Conservation (phyloP, 35 echinoderm and acorn worm species). For the Lytechinus variegatus region DNA sequence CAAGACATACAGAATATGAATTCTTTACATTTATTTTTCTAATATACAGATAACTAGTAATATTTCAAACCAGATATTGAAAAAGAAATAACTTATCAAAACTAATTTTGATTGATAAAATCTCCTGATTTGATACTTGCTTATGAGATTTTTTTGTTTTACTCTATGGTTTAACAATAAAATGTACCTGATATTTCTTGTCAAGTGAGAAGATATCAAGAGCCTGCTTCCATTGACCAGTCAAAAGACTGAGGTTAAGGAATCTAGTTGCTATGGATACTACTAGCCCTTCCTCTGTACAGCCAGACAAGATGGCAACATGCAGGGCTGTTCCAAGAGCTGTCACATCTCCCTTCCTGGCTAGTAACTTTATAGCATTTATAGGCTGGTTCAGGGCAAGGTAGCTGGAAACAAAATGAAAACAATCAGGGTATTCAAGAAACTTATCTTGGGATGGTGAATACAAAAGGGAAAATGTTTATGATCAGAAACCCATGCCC, state of each 20-base stretch:
- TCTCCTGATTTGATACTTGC: too few species aligned
- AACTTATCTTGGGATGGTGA: too few species aligned
- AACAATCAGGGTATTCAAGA: background rate
- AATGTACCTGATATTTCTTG: slow-evolving; percentile 31
- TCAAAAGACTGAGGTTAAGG: slow-evolving; percentile 73
- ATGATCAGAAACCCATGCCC: too few species aligned
- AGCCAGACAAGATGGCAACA: slow-evolving; percentile 74
- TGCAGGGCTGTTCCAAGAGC: slow-evolving; percentile 70
- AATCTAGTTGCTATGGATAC: slow-evolving; percentile 63
- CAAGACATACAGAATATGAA: too few species aligned
- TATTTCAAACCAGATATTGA: too few species aligned
- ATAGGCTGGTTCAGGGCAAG: slow-evolving; percentile 70
- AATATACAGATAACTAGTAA: too few species aligned
- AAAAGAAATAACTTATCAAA: too few species aligned
- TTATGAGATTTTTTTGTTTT: too few species aligned
- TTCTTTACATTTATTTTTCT: too few species aligned
- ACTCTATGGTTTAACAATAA: too few species aligned
- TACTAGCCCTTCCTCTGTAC: slow-evolving; percentile 54
- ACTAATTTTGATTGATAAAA: too few species aligned
- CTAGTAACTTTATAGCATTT: slow-evolving; percentile 80
- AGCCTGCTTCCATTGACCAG: slow-evolving; percentile 77
- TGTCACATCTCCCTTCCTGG: slow-evolving; percentile 76
- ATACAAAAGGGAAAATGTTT: too few species aligned
- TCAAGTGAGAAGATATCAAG: slow-evolving; percentile 52
- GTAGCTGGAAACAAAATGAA: slow-evolving; percentile 62